Percentiles rank a stretch among this genome's conserved stretches.
phyloP scores from a whole-genome alignment of 23 tunicate genomes.

The Trididemnum clinides region DNA sequence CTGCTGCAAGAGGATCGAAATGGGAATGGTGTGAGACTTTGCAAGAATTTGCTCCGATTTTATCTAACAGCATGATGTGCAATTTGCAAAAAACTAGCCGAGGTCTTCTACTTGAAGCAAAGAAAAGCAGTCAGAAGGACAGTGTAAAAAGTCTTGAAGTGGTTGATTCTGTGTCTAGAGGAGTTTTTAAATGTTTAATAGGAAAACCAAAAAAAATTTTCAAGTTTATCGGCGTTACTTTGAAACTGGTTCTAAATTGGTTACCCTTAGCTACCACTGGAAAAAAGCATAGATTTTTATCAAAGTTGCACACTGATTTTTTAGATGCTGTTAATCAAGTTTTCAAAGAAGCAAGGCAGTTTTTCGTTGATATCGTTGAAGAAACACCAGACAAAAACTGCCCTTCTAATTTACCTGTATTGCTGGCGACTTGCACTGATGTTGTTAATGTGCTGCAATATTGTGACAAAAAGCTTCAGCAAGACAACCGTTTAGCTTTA shows the following conservation, averaged over 20 bases:
- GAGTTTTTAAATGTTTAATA: neutral
- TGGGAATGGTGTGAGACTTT: conserved; percentile 56
- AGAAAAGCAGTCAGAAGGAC: neutral
- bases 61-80: conserved; percentile 25
- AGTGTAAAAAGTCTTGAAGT: neutral
- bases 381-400: conserved; percentile 56
- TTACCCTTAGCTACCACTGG: conserved; percentile 56
- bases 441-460: conserved; percentile 37
- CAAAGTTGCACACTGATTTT: conserved; percentile 44
- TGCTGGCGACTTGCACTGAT: conserved; percentile 45
- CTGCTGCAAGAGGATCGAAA: neutral
- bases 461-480: conserved; percentile 45
- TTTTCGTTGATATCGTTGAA: conserved; percentile 44
- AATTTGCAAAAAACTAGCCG: neutral
- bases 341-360: conserved; percentile 49
- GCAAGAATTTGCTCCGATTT: conserved; percentile 55
- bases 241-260: conserved; percentile 18
- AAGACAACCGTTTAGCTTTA: conserved; percentile 50
- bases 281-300: conserved; percentile 40
- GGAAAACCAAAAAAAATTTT: conserved; percentile 16
- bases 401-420: neutral
- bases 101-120: conserved; percentile 24
- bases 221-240: neutral
- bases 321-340: conserved; percentile 56
- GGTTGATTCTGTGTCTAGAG: neutral